phyloP scores from a whole-genome alignment of 2,888 invertebrate genomes.

The Idaea aversata region DNA sequence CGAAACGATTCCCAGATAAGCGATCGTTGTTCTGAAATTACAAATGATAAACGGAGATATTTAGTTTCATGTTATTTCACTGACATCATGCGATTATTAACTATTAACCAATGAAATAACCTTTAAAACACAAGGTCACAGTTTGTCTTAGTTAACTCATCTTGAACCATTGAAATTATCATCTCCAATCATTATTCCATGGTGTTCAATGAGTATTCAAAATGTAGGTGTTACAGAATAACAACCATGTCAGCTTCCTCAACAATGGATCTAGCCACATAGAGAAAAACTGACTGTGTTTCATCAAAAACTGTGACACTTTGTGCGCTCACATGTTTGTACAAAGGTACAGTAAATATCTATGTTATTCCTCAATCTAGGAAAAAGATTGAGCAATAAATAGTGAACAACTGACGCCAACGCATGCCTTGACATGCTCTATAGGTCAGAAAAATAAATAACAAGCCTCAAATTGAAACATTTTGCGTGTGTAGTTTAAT shows the following conservation, averaged over 20 bases:
- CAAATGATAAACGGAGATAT: not conserved
- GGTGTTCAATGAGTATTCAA: not conserved
- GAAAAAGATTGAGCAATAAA: not conserved
- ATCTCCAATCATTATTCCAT: not conserved
- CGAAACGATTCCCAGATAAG: slow-evolving; percentile 19
- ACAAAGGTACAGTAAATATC: no score
- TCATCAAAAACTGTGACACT: not conserved
- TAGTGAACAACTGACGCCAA: not conserved
- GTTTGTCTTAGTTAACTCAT: not conserved
- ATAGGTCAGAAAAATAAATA: no score
- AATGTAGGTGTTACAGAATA: not conserved
- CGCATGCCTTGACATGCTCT: no score
- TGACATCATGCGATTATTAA: not conserved
- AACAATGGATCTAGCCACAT: not conserved
- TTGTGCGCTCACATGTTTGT: not conserved
- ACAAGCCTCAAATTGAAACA: no score
- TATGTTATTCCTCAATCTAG: not conserved
- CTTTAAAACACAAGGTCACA: not conserved
- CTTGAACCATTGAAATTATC: not conserved
- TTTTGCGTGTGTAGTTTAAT: no score
- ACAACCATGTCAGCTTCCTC: not conserved
- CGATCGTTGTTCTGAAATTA: not conserved
- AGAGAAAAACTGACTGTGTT: not conserved
- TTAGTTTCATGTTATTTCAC: not conserved
- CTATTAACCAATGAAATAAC: not conserved